These are phyloP conservation scores for Vanacampus margaritifer DNA, from an alignment of 2,113 vertebrate genomes.

Conservation along the genomic window DNA sequence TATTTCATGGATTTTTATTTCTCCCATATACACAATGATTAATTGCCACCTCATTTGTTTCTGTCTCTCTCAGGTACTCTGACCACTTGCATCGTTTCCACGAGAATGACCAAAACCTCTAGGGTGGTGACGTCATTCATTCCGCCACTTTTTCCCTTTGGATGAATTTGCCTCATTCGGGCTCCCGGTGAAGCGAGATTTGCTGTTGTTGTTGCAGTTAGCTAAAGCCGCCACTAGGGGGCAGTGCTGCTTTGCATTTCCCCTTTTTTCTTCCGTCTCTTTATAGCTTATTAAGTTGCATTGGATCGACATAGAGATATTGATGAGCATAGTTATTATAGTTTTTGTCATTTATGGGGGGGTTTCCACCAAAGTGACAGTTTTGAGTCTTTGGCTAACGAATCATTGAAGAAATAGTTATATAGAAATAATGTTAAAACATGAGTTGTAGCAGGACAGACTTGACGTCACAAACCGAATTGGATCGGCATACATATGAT, in stretches of 20 bases:
- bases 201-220: slow-evolving; percentile 25
- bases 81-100: slow-evolving; percentile 96
- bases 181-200: neutral
- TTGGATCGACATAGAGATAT: neutral
- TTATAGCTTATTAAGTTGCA: neutral
- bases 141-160: neutral
- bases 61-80: slow-evolving; percentile 76
- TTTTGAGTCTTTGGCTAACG: neutral
- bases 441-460: neutral
- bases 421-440: neutral
- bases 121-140: slow-evolving; percentile 41
- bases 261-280: slow-evolving; percentile 3
- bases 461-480: no score
- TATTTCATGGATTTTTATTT: neutral
- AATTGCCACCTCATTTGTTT: neutral
- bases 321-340: neutral
- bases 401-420: neutral
- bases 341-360: neutral
- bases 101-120: slow-evolving; percentile 77
- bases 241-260: slow-evolving; percentile 13
- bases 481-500: no score
- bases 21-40: neutral
- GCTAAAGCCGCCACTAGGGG: slow-evolving; percentile 31
- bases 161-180: neutral
- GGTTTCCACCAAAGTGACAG: neutral